These are phyloP conservation scores for Gryllus bimaculatus DNA, from an alignment of 1,140 invertebrate species.

Conservation along the genomic window DNA sequence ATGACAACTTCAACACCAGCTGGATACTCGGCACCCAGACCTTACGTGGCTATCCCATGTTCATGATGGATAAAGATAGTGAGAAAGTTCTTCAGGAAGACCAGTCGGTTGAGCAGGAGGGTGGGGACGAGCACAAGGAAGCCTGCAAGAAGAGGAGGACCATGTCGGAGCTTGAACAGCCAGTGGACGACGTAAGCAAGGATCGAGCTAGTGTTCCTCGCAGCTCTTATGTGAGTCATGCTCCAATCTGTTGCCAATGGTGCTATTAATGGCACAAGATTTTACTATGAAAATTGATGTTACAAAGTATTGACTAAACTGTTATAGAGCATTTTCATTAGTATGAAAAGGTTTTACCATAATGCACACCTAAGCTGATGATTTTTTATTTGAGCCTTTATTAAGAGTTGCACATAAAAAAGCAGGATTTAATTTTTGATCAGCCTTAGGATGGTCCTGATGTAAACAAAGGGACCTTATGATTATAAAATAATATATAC, in stretches of 20 bases:
- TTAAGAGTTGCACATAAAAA: too few relatives aligned
- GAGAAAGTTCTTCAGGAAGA: conserved; percentile 28
- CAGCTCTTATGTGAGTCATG: neutral
- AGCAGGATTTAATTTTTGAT: too few relatives aligned
- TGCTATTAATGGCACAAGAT: too few relatives aligned
- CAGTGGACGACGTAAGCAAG: conserved; percentile 16
- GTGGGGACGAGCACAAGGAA: conserved; percentile 11
- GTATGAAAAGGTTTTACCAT: too few relatives aligned
- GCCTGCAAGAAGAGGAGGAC: conserved; percentile 10
- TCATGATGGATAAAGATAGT: conserved; percentile 36
- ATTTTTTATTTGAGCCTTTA: too few relatives aligned
- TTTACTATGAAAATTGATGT: neutral
- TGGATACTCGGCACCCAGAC: conserved; percentile 45
- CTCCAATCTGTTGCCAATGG: neutral
- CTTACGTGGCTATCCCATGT: conserved; percentile 40
- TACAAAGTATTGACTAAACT: too few relatives aligned
- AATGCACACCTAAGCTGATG: too few relatives aligned
- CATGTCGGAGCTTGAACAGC: conserved; percentile 3
- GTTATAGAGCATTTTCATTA: too few relatives aligned
- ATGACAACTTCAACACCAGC: conserved; percentile 42
- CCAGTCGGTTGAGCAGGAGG: conserved; percentile 24
- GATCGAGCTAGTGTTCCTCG: neutral
- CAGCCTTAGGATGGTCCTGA: too few relatives aligned
- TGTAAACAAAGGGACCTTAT: too few relatives aligned
- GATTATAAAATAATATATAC: too few relatives aligned